Percentiles rank a stretch among this genome's conserved stretches.
These are phyloP conservation scores for silkworm (Bombyx mori) DNA, from an alignment of 1,140 invertebrate genomes.

Conservation along the genomic window DNA sequence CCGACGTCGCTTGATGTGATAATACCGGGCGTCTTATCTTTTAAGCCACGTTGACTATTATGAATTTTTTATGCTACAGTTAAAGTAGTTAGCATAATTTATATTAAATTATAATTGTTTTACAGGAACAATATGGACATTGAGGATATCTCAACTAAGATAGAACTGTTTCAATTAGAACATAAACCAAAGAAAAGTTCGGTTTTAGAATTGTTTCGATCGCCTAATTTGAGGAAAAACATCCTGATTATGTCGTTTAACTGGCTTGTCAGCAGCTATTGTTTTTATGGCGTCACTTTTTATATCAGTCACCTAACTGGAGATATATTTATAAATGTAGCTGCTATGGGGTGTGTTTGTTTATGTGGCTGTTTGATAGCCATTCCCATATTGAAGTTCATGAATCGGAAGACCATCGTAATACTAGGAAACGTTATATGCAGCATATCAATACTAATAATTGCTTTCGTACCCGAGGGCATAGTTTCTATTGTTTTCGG, in stretches of 20 bases:
- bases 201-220: slow-evolving; percentile 79
- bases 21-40: too few species aligned
- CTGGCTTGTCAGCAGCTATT: slow-evolving; percentile 80
- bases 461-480: slow-evolving; percentile 68
- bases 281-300: slow-evolving; percentile 81
- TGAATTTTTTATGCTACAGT: too few species aligned
- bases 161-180: slow-evolving; percentile 37
- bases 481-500: slow-evolving; percentile 70
- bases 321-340: slow-evolving; percentile 80
- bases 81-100: too few species aligned
- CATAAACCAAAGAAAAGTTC: slow-evolving; percentile 61
- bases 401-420: slow-evolving; percentile 73
- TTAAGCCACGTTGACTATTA: too few species aligned
- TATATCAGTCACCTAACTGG: slow-evolving; percentile 80
- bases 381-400: slow-evolving; percentile 74
- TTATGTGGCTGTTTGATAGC: slow-evolving; percentile 74
- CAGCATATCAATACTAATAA: slow-evolving; percentile 72
- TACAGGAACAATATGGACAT: slow-evolving; percentile 44
- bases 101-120: slow-evolving; percentile 4
- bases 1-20: too few species aligned
- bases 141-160: slow-evolving; percentile 28
- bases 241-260: slow-evolving; percentile 79
- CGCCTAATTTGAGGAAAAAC: slow-evolving; percentile 80
- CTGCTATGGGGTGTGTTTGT: slow-evolving; percentile 74
- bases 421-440: slow-evolving; percentile 71